Percentiles rank a stretch among this genome's conserved stretches.
Evolutionary conservation across 1,140 invertebrate genomes (phyloP).

Genomic region (Marisa cornuarietis): DNA sequence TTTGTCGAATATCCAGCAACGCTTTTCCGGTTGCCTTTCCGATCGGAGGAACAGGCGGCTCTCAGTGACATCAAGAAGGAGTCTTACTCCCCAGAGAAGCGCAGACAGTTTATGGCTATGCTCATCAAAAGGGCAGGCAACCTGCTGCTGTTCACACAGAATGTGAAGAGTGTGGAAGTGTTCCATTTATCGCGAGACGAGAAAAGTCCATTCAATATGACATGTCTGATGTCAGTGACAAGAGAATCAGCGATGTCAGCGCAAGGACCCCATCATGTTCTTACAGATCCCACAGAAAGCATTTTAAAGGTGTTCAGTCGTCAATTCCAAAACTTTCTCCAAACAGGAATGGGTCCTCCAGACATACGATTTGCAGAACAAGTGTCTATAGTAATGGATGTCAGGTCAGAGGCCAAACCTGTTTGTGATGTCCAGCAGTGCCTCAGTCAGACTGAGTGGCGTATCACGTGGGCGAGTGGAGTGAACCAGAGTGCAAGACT

Average conservation of each 20-base stretch:
- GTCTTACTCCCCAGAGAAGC: conserved; percentile 36
- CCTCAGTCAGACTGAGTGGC: background rate
- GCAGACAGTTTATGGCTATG: conserved; percentile 24
- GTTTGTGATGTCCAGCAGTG: background rate
- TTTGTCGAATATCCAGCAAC: conserved; percentile 44
- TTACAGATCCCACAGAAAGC: background rate
- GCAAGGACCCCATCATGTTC: background rate
- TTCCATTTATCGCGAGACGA: conserved; percentile 40
- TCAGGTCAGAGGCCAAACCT: background rate
- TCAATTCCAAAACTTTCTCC: background rate
- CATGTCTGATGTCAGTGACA: background rate
- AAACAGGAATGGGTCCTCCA: background rate
- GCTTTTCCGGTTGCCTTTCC: conserved; percentile 53
- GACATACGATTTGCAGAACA: conserved; percentile 3
- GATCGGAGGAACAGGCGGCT: conserved; percentile 42
- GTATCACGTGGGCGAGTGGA: conserved; percentile 4
- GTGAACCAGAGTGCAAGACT: background rate
- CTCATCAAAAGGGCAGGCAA: conserved; percentile 47
- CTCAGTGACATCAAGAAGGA: conserved; percentile 51
- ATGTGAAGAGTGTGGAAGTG: conserved; percentile 49
- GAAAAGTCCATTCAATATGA: background rate
- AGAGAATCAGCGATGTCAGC: background rate
- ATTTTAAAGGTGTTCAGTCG: background rate
- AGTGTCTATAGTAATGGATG: background rate
- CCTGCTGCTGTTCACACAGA: conserved; percentile 59